A percentile compares a stretch with the other conserved stretches of the same genome.
Evolutionary conservation across 2,113 vertebrate genomes (phyloP).

Genomic region (Oplegnathus fasciatus): DNA sequence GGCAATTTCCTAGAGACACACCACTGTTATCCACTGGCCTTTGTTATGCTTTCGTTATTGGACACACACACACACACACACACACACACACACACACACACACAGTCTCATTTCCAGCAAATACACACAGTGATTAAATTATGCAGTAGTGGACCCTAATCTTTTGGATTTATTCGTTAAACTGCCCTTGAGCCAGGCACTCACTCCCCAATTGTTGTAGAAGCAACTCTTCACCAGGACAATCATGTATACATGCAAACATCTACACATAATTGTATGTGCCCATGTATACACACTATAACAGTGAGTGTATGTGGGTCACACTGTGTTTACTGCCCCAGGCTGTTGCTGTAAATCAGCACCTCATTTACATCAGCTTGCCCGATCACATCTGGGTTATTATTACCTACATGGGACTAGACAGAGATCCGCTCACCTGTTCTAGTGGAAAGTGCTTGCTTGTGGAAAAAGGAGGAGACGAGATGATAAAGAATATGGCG

Average conservation of each 20-base stretch:
- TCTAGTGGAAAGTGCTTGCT: conserved; percentile 44
- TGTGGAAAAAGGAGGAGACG: conserved; percentile 18
- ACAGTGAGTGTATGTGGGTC: conserved; percentile 40
- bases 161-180: conserved; percentile 6
- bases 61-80: conserved; percentile 30
- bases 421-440: conserved; percentile 46
- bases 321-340: conserved; percentile 34
- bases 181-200: neutral
- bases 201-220: neutral
- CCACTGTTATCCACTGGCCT: conserved; percentile 32
- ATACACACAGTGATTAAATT: conserved; percentile 36
- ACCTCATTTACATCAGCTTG: conserved; percentile 57
- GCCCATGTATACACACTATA: neutral
- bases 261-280: neutral
- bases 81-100: conserved; percentile 34
- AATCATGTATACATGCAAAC: neutral
- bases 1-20: conserved; percentile 68
- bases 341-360: conserved; percentile 61
- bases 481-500: conserved; percentile 15
- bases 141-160: conserved; percentile 17
- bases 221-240: neutral
- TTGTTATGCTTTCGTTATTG: conserved; percentile 65
- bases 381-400: conserved; percentile 57
- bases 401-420: conserved; percentile 45
- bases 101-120: conserved; percentile 13